These are phyloP conservation scores for Oreotrochilus melanogaster DNA, from an alignment of 2,113 vertebrate genomes.

Conservation along the genomic window DNA sequence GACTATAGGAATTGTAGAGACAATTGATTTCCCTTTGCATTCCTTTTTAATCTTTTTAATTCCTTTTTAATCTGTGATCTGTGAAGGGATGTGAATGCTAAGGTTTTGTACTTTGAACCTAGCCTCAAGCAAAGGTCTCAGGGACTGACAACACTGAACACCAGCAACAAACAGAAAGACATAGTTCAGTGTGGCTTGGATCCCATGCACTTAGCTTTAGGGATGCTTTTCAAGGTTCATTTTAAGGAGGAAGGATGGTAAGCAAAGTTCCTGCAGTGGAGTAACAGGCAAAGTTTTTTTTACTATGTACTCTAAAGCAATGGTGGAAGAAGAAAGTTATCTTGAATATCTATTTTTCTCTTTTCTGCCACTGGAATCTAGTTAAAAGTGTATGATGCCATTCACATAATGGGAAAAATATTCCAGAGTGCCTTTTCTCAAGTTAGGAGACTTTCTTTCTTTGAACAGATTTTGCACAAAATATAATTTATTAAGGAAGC, in stretches of 20 bases:
- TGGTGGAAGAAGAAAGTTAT: background rate
- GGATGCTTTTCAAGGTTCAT: background rate
- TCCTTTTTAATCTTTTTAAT: background rate
- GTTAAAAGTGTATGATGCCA: background rate
- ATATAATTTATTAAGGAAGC: background rate
- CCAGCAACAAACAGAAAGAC: background rate
- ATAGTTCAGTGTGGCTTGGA: background rate
- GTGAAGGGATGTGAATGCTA: background rate
- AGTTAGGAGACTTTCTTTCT: background rate
- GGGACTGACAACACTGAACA: background rate
- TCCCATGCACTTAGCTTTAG: background rate
- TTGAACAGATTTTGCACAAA: background rate
- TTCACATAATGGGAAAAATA: fast-evolving
- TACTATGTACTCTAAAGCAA: background rate
- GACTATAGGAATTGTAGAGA: background rate
- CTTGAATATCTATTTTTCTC: background rate
- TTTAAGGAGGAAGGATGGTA: background rate
- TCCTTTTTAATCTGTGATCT: background rate
- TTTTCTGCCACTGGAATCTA: background rate
- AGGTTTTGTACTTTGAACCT: background rate
- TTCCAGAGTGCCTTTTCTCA: background rate
- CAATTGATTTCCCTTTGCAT: background rate
- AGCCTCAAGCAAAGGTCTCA: background rate
- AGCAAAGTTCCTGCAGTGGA: background rate
- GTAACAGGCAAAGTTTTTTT: background rate